Evolutionary conservation across 2,888 invertebrate species (phyloP).

Genomic region (Synanthedon vespiformis): DNA sequence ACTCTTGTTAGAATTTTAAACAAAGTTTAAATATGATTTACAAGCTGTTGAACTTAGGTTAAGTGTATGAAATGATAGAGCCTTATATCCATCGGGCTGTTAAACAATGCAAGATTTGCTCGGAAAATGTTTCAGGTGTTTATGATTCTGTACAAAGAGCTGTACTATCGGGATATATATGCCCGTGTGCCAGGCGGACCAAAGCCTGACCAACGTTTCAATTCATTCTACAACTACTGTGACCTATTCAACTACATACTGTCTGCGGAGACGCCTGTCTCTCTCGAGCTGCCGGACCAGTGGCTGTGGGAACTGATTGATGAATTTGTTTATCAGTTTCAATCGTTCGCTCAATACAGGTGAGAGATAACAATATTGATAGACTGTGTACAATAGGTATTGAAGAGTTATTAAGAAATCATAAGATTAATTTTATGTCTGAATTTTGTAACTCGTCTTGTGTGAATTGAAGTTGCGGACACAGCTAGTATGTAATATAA

Average conservation of each 20-base stretch:
- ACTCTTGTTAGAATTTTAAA: too few species aligned
- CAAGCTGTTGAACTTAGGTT: too few species aligned
- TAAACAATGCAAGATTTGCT: too few species aligned
- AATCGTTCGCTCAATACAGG: slow-evolving; percentile 89
- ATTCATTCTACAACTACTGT: slow-evolving; percentile 98
- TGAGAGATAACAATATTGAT: slow-evolving; percentile 34
- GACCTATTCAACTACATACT: slow-evolving; percentile 97
- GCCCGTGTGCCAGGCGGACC: slow-evolving; percentile 92
- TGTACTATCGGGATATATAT: slow-evolving; percentile 97
- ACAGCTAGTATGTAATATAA: too few species aligned
- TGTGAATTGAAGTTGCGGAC: too few species aligned
- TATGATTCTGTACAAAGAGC: slow-evolving; percentile 95
- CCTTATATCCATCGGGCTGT: too few species aligned
- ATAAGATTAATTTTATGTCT: too few species aligned
- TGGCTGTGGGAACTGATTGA: slow-evolving; percentile 99
- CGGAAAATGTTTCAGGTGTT: slow-evolving; percentile 74
- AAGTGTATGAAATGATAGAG: too few species aligned
- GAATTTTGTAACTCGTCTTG: too few species aligned
- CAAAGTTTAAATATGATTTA: too few species aligned
- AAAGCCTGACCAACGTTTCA: slow-evolving; percentile 90
- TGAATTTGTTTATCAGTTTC: slow-evolving; percentile 99
- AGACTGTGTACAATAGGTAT: slow-evolving; percentile 69
- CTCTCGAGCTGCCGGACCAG: slow-evolving; percentile 93
- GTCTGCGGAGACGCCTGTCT: slow-evolving; percentile 88
- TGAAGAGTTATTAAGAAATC: slow-evolving; percentile 69